Evolutionary conservation across 1,140 invertebrate species (phyloP).

Genomic region (Sitobion miscanthi): DNA sequence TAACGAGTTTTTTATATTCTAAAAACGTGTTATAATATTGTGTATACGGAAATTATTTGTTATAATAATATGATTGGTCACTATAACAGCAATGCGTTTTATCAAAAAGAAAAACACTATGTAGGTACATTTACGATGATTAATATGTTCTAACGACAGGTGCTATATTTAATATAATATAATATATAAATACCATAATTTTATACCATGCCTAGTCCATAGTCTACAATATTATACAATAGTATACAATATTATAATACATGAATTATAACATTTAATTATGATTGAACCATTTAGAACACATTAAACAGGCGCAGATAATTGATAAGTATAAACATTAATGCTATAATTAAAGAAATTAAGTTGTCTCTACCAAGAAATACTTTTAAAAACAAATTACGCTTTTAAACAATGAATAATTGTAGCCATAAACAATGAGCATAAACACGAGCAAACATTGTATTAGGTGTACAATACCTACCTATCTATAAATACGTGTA

Average conservation of each 20-base stretch:
- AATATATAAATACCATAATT: not conserved
- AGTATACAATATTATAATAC: too few species aligned
- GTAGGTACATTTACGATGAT: not conserved
- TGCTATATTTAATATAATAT: not conserved
- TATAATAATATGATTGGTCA: not conserved
- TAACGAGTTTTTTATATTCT: not conserved
- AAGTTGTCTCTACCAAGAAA: not conserved
- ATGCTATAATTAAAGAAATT: not conserved
- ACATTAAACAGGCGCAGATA: not conserved
- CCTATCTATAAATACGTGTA: too few species aligned
- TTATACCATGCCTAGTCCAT: not conserved
- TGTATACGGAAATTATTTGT: not conserved
- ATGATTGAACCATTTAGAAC: not conserved
- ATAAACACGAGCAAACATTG: too few species aligned
- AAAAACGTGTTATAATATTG: not conserved
- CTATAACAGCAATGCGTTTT: not conserved
- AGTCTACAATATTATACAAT: not conserved
- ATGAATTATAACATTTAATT: not conserved
- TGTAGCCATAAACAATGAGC: not conserved
- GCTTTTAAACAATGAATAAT: not conserved
- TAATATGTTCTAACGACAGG: not conserved
- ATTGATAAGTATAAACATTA: too few species aligned
- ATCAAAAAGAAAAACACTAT: not conserved
- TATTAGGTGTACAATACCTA: not conserved
- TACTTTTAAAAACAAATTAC: not conserved